Evolutionary conservation across 2,113 vertebrate species (phyloP), one percentile per base, ranked within the genome.

Genomic region (Hippoglossus stenolepis): DNA sequence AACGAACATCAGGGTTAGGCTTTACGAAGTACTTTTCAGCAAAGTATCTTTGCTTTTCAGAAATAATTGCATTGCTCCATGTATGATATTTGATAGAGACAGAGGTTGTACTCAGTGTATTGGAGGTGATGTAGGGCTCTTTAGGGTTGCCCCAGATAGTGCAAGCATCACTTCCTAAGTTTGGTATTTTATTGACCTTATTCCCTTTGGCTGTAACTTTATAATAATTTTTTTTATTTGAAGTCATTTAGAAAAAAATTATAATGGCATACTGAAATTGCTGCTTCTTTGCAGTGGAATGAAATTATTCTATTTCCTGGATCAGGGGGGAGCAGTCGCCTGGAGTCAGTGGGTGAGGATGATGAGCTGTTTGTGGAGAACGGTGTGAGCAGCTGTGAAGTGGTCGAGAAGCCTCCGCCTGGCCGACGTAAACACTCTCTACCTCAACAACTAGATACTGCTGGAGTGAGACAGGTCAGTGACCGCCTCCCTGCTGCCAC

Each of bases 311-410:
- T 53, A 31, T 43, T 59, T 38, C 18, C 2, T 18, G 45, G 6
- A 2, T 61, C 69, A 99, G 97, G 96, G 28, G 96, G 95, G 0
- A 95, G 93, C 75, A 95, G 93, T 63, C 96, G 96, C 2, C 91
- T 99, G 83, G 96, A 99, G 80, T 98, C 97, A 0, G 97, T 99
- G 53, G 97, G 97, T 31, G 97, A 99, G 87, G 96, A 98, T 0
- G 97, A 98, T 3, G 98, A 99, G 76, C 93, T 98, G 83, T 95
- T 95, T 5, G 95, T 97, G 80, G 95, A 95, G 85, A 96, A 96
- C 0, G 95, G 94, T 5, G 95, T 95, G 58, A 87, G 93, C 0
- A 87, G 89, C 84, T 89, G 88, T 0, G 95, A 97, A 51, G 90
- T 87, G 75, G 79, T 89, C 0, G 95, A 96, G 75, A 97, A 97